Evolutionary conservation across 2,113 vertebrate genomes (phyloP).

Genomic region (Chamaea fasciata): DNA sequence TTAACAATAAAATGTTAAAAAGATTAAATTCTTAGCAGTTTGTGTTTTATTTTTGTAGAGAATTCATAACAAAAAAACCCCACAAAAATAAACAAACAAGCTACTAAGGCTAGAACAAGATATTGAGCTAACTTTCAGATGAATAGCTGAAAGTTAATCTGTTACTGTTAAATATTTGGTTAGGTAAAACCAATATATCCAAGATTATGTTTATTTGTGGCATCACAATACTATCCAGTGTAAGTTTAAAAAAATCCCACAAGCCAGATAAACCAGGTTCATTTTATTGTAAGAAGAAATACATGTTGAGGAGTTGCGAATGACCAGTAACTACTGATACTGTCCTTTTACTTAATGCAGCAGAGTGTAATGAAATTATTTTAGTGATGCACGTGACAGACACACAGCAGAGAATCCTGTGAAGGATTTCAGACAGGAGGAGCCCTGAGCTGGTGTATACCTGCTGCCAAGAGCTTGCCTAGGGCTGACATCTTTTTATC

Average conservation of each 20-base stretch:
- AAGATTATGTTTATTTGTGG: not conserved
- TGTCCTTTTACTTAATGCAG: not conserved
- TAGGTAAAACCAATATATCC: not conserved
- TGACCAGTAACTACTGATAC: not conserved
- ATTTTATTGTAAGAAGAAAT: not conserved
- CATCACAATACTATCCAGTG: not conserved
- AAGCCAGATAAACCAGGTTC: not conserved
- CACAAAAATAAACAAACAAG: not conserved
- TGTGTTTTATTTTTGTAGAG: not conserved
- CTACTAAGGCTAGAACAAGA: rapidly evolving
- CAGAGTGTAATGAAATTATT: not conserved
- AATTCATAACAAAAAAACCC: not conserved
- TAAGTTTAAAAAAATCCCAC: rapidly evolving
- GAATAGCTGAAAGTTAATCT: not conserved
- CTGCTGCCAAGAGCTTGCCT: not conserved
- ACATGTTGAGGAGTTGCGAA: not conserved
- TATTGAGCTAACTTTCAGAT: not conserved
- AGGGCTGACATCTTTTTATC: not conserved
- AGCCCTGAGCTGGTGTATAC: not conserved
- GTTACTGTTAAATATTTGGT: not conserved
- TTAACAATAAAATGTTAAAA: not conserved
- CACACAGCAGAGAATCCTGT: not conserved
- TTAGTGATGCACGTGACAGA: rapidly evolving
- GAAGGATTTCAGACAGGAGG: rapidly evolving
- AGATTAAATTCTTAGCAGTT: not conserved